Conservation (phyloP, 1,140 invertebrate genomes). For the Orius insidiosus region DNA sequence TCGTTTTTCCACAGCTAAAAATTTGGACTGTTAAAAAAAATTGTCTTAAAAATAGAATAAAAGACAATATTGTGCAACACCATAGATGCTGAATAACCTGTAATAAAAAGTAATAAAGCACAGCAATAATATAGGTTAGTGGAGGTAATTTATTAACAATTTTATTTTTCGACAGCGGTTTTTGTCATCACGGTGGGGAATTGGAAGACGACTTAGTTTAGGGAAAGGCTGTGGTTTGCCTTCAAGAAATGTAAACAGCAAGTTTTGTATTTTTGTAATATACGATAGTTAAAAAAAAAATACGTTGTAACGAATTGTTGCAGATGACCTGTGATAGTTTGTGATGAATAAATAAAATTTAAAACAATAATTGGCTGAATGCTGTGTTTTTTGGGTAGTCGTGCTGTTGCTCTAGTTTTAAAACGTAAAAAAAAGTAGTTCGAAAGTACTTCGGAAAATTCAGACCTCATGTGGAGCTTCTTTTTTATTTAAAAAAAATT, state of each 20-base stretch:
- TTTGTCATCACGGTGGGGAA: constrained; percentile 1
- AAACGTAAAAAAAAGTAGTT: neutral
- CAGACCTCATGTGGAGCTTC: constrained; percentile 2
- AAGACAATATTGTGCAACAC: constrained; percentile 6
- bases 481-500: constrained; percentile 6
- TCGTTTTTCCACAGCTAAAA: neutral
- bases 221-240: constrained; percentile 18
- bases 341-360: constrained; percentile 18
- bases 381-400: no score
- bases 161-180: neutral
- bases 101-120: constrained; percentile 7
- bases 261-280: constrained; percentile 20
- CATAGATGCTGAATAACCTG: neutral
- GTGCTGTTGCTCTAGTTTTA: no score
- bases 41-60: no score
- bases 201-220: neutral
- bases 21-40: no score
- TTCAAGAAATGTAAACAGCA: constrained; percentile 13
- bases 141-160: constrained; percentile 2
- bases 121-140: constrained; percentile 4
- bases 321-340: constrained; percentile 19
- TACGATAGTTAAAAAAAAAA: constrained; percentile 1
- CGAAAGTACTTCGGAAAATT: no score
- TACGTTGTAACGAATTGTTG: constrained; percentile 14
- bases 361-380: constrained; percentile 5